Conservation (phyloP, 2,113 vertebrate genomes). For the Jaculus jaculus region DNA sequence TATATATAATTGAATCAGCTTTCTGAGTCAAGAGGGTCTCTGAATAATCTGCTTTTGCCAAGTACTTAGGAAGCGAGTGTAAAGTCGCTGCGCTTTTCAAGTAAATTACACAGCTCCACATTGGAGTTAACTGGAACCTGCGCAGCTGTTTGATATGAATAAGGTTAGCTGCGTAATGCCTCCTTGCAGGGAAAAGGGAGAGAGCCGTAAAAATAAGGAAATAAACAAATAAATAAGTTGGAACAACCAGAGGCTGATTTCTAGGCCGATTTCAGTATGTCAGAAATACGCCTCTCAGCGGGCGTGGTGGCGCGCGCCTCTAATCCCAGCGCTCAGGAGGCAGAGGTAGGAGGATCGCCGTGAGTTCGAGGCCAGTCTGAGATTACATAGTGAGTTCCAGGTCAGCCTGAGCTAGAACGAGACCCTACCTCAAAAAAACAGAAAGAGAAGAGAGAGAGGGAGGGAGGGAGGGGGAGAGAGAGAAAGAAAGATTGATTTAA, state of each 20-base stretch:
- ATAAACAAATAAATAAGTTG: background rate
- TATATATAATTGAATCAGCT: constrained; percentile 59
- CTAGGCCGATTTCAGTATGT: constrained; percentile 29
- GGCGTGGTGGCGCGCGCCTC: too few species aligned
- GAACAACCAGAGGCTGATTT: constrained; percentile 20
- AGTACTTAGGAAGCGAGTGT: constrained; percentile 30
- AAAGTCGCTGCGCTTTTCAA: constrained; percentile 58
- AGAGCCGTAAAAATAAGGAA: background rate
- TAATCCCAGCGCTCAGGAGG: too few species aligned
- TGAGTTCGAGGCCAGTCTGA: too few species aligned
- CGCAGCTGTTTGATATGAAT: constrained; percentile 44
- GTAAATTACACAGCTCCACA: constrained; percentile 44
- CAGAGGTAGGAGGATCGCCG: too few species aligned
- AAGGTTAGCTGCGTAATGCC: constrained; percentile 47
- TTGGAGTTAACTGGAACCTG: constrained; percentile 56
- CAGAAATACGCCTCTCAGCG: background rate
- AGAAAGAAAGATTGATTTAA: too few species aligned
- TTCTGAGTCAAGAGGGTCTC: constrained; percentile 51
- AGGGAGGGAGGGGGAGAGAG: too few species aligned
- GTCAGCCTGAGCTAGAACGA: too few species aligned
- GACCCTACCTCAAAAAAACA: too few species aligned
- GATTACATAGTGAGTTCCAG: too few species aligned
- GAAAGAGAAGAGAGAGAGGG: too few species aligned
- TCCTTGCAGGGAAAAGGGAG: constrained; percentile 9
- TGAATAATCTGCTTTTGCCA: constrained; percentile 47